Conservation (phyloP, 2,113 vertebrate genomes). For the Hystrix cristata region DNA sequence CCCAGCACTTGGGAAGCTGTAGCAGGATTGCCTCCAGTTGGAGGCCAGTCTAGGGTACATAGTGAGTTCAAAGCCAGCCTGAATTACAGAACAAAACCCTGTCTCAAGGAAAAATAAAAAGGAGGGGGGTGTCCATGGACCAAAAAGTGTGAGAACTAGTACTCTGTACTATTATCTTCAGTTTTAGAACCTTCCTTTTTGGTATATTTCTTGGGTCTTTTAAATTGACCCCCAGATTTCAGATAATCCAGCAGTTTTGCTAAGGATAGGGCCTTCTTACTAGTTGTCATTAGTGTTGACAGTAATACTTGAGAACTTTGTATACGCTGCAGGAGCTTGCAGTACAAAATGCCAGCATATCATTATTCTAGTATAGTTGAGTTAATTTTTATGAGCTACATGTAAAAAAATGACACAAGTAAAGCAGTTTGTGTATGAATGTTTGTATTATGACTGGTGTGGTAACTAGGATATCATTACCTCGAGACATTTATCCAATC, state of each 20-base stretch:
- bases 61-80: not conserved
- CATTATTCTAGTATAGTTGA: not conserved
- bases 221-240: not conserved
- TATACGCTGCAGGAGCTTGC: not conserved
- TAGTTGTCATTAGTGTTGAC: not conserved
- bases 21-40: not conserved
- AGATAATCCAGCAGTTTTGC: not conserved
- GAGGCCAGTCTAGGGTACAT: not conserved
- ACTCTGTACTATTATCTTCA: not conserved
- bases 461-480: not conserved
- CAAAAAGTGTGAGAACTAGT: slow-evolving; percentile 4
- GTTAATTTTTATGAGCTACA: slow-evolving; percentile 18
- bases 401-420: not conserved
- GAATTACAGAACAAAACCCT: not conserved
- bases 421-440: not conserved
- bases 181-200: not conserved
- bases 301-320: not conserved
- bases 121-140: not conserved
- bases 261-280: not conserved
- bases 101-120: not conserved
- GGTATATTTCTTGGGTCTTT: not conserved
- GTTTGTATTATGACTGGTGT: not conserved
- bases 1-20: not conserved
- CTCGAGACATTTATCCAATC: not conserved
- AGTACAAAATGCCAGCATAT: not conserved